Conservation (phyloP, 2,888 invertebrate species). For the Melanostoma scalare region DNA sequence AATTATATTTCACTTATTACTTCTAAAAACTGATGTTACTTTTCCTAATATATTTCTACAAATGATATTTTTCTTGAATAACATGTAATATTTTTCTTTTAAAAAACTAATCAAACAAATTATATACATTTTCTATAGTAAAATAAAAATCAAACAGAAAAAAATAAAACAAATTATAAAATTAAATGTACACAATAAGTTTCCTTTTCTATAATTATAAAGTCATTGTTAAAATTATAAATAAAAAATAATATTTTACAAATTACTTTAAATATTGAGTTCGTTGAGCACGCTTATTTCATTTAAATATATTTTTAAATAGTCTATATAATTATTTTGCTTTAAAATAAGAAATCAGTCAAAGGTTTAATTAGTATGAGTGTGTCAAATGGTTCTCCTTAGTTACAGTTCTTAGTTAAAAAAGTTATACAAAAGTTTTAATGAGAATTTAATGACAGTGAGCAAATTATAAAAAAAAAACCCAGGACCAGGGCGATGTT, state of each 20-base stretch:
- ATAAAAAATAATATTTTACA: background rate
- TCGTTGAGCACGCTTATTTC: constrained; percentile 25
- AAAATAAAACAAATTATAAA: constrained; percentile 29
- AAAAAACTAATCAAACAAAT: constrained; percentile 33
- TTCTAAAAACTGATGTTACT: constrained; percentile 4
- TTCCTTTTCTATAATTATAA: background rate
- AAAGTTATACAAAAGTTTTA: background rate
- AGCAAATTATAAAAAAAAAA: background rate
- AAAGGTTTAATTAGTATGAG: constrained; percentile 46
- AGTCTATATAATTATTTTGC: constrained; percentile 12
- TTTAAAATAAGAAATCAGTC: constrained; percentile 62
- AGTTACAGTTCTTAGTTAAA: background rate
- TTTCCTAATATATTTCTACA: constrained; percentile 2
- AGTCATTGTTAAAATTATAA: background rate
- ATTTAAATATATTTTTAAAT: constrained; percentile 14
- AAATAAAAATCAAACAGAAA: constrained; percentile 23
- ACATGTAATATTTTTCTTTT: constrained; percentile 32
- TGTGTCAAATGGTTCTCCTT: constrained; percentile 33
- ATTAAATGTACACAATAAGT: constrained; percentile 15
- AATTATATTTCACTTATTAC: constrained; percentile 11
- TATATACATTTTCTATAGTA: constrained; percentile 24
- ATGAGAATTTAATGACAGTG: background rate
- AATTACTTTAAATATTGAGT: background rate
- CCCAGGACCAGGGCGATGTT: too few relatives aligned
- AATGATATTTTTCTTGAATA: constrained; percentile 29